Conservation (phyloP, 2,888 invertebrate genomes). For the Napeogenes sylphis region DNA sequence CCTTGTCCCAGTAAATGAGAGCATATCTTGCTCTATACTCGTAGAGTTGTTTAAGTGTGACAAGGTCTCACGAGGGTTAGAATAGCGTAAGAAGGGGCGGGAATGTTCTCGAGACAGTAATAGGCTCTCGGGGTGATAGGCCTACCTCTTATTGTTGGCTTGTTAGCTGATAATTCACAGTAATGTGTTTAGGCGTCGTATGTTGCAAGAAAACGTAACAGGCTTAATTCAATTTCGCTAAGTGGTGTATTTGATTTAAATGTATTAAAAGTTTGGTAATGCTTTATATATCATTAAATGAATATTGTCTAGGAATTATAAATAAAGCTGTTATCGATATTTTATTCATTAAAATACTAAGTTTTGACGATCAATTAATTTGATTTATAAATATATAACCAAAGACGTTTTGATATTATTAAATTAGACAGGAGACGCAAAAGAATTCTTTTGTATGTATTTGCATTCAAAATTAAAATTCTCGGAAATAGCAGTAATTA, state of each 20-base stretch:
- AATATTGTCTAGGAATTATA: too few species aligned
- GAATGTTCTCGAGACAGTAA: constrained; percentile 65
- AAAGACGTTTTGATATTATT: too few species aligned
- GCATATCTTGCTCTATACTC: constrained; percentile 31
- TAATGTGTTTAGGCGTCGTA: constrained; percentile 58
- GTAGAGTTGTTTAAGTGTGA: constrained; percentile 42
- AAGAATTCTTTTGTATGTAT: constrained; percentile 8
- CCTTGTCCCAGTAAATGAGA: constrained; percentile 49
- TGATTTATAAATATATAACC: too few species aligned
- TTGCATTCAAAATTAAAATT: constrained; percentile 20
- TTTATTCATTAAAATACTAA: background rate
- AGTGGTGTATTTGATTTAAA: constrained; percentile 4
- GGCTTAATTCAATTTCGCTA: constrained; percentile 21
- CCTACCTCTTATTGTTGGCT: constrained; percentile 73
- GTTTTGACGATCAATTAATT: too few species aligned
- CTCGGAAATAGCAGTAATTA: constrained; percentile 35
- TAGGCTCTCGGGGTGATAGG: constrained; percentile 70
- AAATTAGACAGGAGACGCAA: too few species aligned
- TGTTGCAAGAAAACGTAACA: constrained; percentile 55
- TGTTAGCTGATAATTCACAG: constrained; percentile 67
- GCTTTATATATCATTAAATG: background rate
- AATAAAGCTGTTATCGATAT: background rate
- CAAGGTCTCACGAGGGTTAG: constrained; percentile 54
- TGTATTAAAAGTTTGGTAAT: background rate
- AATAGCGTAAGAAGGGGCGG: constrained; percentile 63